Evolutionary conservation across 1,140 invertebrate species (phyloP).

Genomic region (Drosophila mayri): DNA sequence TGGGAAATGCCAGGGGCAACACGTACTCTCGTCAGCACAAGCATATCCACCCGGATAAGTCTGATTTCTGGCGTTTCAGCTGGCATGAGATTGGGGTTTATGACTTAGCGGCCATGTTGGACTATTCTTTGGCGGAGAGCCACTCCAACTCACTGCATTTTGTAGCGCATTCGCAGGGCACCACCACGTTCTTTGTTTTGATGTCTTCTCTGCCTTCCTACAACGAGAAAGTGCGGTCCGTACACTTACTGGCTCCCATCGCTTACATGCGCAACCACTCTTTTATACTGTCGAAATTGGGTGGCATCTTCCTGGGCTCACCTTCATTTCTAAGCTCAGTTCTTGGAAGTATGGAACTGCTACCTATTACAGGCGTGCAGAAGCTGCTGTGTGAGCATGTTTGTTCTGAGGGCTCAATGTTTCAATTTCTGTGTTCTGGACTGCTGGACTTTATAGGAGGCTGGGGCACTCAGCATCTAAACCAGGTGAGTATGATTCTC

Average conservation of each 20-base stretch:
- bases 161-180: conserved; percentile 88
- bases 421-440: conserved; percentile 72
- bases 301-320: conserved; percentile 66
- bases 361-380: conserved; percentile 72
- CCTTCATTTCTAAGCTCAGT: conserved; percentile 75
- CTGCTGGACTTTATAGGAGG: conserved; percentile 77
- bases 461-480: conserved; percentile 75
- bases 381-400: conserved; percentile 72
- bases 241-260: conserved; percentile 88
- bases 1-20: conserved; percentile 88
- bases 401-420: conserved; percentile 64
- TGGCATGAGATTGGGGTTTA: conserved; percentile 90
- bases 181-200: conserved; percentile 87
- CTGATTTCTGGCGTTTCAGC: conserved; percentile 87
- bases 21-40: conserved; percentile 88
- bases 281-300: conserved; percentile 85
- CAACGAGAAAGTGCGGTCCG: conserved; percentile 86
- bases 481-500: conserved; percentile 60
- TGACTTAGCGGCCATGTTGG: conserved; percentile 89
- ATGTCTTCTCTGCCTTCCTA: conserved; percentile 87
- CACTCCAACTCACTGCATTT: conserved; percentile 86
- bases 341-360: conserved; percentile 70
- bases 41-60: conserved; percentile 86
- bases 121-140: conserved; percentile 88
- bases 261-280: conserved; percentile 86